Conservation (phyloP, 2,888 invertebrate species). For the Baronia brevicornis region DNA sequence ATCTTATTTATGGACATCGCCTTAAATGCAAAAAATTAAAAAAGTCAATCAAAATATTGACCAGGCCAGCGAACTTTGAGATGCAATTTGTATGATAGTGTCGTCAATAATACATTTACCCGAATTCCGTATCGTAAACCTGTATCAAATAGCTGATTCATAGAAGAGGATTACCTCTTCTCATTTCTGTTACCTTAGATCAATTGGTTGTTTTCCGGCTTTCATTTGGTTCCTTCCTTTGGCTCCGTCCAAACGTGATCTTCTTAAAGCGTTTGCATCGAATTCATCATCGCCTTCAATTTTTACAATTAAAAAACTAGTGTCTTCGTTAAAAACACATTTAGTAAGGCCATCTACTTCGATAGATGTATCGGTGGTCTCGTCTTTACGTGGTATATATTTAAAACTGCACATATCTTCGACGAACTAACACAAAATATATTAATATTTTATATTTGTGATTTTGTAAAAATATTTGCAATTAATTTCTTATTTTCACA, state of each 20-base stretch:
- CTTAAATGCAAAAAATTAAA: too few relatives aligned
- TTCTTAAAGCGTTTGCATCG: conserved; percentile 30
- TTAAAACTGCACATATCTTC: conserved; percentile 45
- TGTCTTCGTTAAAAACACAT: conserved; percentile 42
- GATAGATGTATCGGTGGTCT: conserved; percentile 21
- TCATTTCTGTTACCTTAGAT: conserved; percentile 59
- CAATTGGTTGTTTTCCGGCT: conserved; percentile 42
- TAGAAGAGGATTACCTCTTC: too few relatives aligned
- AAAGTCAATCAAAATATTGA: too few relatives aligned
- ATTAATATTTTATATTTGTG: too few relatives aligned
- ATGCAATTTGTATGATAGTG: too few relatives aligned
- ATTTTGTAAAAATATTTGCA: neutral
- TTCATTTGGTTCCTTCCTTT: conserved; percentile 36
- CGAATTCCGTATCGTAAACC: too few relatives aligned
- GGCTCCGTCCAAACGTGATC: conserved; percentile 34
- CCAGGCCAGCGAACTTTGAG: too few relatives aligned
- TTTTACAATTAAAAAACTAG: conserved; percentile 53
- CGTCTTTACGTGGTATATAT: conserved; percentile 38
- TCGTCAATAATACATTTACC: too few relatives aligned
- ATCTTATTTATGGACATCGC: too few relatives aligned
- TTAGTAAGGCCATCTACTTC: conserved; percentile 41
- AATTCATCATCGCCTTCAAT: conserved; percentile 40
- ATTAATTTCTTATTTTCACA: too few relatives aligned
- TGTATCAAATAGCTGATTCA: too few relatives aligned
- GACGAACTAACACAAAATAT: conserved; percentile 31